A percentile compares a stretch with the other conserved stretches of the same genome.
Conservation (phyloP, 2,797 vertebrate genomes). For the Ciconia nigra region DNA sequence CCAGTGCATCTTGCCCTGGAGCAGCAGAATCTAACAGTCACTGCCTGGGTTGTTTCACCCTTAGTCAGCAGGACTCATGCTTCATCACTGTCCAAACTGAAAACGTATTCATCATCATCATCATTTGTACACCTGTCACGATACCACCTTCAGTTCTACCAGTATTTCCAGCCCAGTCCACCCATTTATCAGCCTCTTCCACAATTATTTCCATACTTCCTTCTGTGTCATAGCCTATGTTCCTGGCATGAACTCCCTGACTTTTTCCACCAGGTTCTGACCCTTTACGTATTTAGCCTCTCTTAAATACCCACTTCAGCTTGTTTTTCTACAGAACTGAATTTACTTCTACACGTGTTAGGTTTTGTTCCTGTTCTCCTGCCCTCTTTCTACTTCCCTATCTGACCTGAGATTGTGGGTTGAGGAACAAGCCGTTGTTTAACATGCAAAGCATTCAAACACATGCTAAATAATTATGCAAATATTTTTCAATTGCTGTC, state of each 20-base stretch:
- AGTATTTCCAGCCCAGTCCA: slow-evolving; percentile 8
- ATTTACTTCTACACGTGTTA: background rate
- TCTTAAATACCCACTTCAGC: background rate
- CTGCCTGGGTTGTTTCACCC: background rate
- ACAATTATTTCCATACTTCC: background rate
- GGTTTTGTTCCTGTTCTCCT: background rate
- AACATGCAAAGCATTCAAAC: background rate
- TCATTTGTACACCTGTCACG: background rate
- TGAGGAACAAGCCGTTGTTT: background rate
- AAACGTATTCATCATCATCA: background rate
- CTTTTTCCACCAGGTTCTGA: background rate
- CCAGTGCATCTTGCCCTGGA: background rate
- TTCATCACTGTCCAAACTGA: background rate
- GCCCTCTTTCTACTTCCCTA: background rate
- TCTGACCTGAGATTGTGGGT: background rate
- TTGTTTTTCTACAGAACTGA: background rate
- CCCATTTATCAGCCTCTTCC: background rate
- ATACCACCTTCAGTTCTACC: background rate
- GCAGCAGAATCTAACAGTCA: background rate
- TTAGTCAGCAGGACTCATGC: slow-evolving; percentile 14
- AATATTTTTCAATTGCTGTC: slow-evolving; percentile 1
- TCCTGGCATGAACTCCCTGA: background rate
- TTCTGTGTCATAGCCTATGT: background rate
- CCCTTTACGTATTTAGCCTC: background rate
- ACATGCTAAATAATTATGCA: background rate